phyloP scores from a whole-genome alignment of 35 echinoderm and acorn worm genomes.

The Ptychodera flava region DNA sequence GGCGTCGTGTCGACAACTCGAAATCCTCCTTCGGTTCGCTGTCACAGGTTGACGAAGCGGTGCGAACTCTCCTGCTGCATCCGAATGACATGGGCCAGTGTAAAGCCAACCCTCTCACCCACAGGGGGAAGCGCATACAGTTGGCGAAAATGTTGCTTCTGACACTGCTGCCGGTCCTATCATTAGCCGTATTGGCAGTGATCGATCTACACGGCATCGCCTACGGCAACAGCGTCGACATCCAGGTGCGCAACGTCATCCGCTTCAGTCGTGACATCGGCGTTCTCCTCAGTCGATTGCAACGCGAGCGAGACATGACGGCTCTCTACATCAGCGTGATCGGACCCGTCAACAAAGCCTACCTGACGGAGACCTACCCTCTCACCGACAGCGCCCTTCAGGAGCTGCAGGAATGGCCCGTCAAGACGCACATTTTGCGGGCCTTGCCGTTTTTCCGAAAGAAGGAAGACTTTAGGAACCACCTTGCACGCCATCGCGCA shows the following conservation, averaged over 20 bases:
- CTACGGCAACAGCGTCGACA: slow-evolving; percentile 27
- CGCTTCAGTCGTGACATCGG: neutral
- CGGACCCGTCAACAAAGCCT: neutral
- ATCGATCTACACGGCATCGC: slow-evolving; percentile 41
- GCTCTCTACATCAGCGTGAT: neutral
- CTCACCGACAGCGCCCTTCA: neutral
- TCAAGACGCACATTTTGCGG: neutral
- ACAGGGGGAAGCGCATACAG: slow-evolving; percentile 57
- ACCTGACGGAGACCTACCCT: neutral
- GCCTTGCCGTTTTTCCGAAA: neutral
- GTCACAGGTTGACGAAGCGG: slow-evolving; percentile 41
- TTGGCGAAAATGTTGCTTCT: slow-evolving; percentile 53
- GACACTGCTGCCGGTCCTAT: slow-evolving; percentile 42
- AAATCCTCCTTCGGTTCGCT: slow-evolving; percentile 47
- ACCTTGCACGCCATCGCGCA: neutral
- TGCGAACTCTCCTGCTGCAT: slow-evolving; percentile 37
- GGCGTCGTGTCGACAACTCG: slow-evolving; percentile 20
- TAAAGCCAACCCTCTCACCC: slow-evolving; percentile 42
- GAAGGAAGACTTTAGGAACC: neutral
- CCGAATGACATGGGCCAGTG: slow-evolving; percentile 41
- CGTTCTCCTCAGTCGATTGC: neutral
- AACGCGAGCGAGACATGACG: neutral
- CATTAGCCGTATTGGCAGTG: slow-evolving; percentile 52
- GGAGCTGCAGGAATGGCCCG: neutral
- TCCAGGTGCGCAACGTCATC: neutral